These are phyloP conservation scores for Campylomormyrus numenius DNA, from an alignment of 2,113 vertebrate species.

Conservation along the genomic window DNA sequence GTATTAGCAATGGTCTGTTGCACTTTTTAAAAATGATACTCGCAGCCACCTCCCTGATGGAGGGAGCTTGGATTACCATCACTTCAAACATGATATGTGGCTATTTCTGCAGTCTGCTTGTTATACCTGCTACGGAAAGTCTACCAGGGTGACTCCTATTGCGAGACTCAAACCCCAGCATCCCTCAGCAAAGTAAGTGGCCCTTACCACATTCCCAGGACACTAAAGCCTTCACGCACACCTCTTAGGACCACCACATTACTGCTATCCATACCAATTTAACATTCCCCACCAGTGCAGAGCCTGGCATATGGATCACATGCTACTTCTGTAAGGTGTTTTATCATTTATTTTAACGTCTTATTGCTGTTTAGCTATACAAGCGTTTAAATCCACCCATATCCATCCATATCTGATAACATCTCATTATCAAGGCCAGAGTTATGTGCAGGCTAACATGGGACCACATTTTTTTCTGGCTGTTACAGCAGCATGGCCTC, in stretches of 20 bases:
- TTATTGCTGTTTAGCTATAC: neutral
- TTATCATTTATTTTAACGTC: neutral
- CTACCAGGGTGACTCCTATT: neutral
- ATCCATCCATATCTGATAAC: neutral
- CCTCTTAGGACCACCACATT: neutral
- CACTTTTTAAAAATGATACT: neutral
- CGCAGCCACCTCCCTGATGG: neutral
- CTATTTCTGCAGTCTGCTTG: neutral
- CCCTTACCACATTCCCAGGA: neutral
- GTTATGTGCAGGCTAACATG: neutral
- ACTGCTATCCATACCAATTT: neutral
- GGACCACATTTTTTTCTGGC: neutral
- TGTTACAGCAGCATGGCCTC: neutral
- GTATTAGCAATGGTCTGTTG: neutral
- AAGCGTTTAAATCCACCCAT: neutral
- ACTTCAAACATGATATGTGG: neutral
- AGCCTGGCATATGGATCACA: neutral
- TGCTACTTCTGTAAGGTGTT: neutral
- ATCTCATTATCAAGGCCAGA: neutral
- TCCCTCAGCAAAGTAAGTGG: neutral
- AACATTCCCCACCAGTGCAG: neutral
- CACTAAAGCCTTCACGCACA: neutral
- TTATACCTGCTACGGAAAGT: neutral
- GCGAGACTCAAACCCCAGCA: neutral
- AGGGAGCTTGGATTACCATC: neutral